Percentiles rank a stretch among this genome's conserved stretches.
Conservation (phyloP, 2,888 invertebrate genomes). For the Cordylochernes scorpioides region DNA sequence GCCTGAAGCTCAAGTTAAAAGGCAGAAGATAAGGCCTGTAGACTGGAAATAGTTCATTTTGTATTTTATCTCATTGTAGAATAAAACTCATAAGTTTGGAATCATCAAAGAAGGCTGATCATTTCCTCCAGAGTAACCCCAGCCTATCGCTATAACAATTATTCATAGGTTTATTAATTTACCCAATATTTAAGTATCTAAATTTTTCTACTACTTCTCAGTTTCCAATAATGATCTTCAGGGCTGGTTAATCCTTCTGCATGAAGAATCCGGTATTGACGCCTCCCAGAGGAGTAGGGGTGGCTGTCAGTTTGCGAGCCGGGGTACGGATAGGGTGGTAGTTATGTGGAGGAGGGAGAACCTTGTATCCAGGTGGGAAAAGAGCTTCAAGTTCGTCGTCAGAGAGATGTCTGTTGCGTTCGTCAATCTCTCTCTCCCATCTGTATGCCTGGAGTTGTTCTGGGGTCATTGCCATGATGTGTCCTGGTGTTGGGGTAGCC, state of each 20-base stretch:
- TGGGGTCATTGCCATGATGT: constrained; percentile 91
- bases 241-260: constrained; percentile 60
- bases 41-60: no score
- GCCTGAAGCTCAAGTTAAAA: no score
- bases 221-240: no score
- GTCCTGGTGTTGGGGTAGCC: constrained; percentile 87
- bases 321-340: constrained; percentile 92
- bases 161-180: no score
- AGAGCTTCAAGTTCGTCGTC: constrained; percentile 92
- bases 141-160: no score
- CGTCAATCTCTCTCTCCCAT: constrained; percentile 96
- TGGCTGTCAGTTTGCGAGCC: constrained; percentile 83
- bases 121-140: no score
- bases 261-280: constrained; percentile 56
- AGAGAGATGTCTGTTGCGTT: constrained; percentile 75
- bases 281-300: constrained; percentile 64
- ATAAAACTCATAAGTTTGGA: no score
- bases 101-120: no score
- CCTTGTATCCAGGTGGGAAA: constrained; percentile 94
- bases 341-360: constrained; percentile 75
- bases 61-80: no score
- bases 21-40: no score
- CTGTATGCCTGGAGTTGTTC: constrained; percentile 92
- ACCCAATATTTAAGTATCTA: no score
- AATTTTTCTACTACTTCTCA: no score